Base-by-base conservation (phyloP, 1,140 invertebrate genomes). In the Apocrypta bakeri region DNA sequence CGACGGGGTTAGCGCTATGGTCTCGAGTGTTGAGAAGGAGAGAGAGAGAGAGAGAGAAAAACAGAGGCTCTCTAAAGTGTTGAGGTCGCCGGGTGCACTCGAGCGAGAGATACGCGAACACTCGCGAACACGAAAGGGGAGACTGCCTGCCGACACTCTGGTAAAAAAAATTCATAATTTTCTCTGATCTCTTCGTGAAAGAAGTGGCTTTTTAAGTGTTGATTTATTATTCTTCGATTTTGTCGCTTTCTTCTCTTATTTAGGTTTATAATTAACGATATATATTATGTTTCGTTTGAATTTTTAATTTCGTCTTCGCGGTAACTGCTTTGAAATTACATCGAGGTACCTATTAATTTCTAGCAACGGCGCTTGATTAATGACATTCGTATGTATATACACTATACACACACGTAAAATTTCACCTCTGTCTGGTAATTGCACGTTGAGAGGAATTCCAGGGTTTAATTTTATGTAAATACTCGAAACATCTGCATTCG, bases 81-180 rank as follows among this genome's bases (percentile, higher is more conserved):
- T 33, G 25, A 33, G 68, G 71, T 81, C 79, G 71, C 14, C 69
- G 14, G 56, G 56, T 24, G 40, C 27, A 81, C 79, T 81, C 79
- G 72, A 81, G 79, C 48, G 27, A 63, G 69, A 73, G 56, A 72
- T 37, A 56, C 17, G 48, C 17, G 48, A 56, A 56, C 48, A n/a
- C 48, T 56, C 21, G 69, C 69, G 79, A 64, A 17, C 27, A 40
- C 33, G 17, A 61, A 40, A 42, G 12, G 48, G 3, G 56, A 73
- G 27, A 14, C 25, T 2, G 9, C 63, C 25, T 37, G 63, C 11
- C 8, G 63, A 64, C n/a, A 56, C 21, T 2, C 48, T 11, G n/a
- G 25, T 48, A 37, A 66, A 29, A 72, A 79, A 81, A 81, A 81
- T 81, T 81, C 56, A 73, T 74, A 79, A 79, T 63, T 69, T 63